These are phyloP conservation scores for Eumerus sabulonum DNA, from an alignment of 2,888 invertebrate species.

Conservation along the genomic window DNA sequence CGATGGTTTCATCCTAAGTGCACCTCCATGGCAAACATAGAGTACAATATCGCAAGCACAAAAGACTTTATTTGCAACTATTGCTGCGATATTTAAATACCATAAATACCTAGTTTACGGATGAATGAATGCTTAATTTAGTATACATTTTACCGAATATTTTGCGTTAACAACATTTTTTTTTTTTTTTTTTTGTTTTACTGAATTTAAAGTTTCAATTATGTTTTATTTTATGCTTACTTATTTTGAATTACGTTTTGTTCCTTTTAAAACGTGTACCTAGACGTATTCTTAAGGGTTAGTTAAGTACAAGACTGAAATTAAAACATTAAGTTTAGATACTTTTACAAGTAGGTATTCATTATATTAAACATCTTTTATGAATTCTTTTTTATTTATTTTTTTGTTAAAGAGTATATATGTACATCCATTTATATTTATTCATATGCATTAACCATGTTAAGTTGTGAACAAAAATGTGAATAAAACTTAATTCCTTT, in stretches of 20 bases:
- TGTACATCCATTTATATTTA: constrained; percentile 4
- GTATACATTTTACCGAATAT: neutral
- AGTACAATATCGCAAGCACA: constrained; percentile 1
- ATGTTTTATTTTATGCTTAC: neutral
- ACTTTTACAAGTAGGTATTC: constrained; percentile 3
- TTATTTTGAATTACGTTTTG: constrained; percentile 4
- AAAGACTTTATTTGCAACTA: constrained; percentile 6
- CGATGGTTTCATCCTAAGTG: constrained; percentile 29
- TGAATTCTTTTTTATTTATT: constrained; percentile 8
- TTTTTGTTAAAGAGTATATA: constrained; percentile 16
- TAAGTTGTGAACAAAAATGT: constrained; percentile 1
- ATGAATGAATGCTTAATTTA: neutral
- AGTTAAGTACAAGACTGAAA: constrained; percentile 4
- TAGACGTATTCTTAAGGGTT: constrained; percentile 1
- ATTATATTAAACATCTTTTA: constrained; percentile 15
- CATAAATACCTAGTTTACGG: neutral
- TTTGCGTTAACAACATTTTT: constrained; percentile 11
- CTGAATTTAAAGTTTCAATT: constrained; percentile 4
- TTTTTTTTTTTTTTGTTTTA: constrained; percentile 1
- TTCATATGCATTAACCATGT: constrained; percentile 5
- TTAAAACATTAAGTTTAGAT: constrained; percentile 13
- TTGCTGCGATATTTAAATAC: constrained; percentile 7
- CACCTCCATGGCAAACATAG: constrained; percentile 17
- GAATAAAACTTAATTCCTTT: constrained; percentile 3
- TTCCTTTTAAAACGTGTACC: constrained; percentile 11